These are phyloP conservation scores for Amphiprion clarkii DNA, from an alignment of 2,797 vertebrate genomes.

Conservation along the genomic window DNA sequence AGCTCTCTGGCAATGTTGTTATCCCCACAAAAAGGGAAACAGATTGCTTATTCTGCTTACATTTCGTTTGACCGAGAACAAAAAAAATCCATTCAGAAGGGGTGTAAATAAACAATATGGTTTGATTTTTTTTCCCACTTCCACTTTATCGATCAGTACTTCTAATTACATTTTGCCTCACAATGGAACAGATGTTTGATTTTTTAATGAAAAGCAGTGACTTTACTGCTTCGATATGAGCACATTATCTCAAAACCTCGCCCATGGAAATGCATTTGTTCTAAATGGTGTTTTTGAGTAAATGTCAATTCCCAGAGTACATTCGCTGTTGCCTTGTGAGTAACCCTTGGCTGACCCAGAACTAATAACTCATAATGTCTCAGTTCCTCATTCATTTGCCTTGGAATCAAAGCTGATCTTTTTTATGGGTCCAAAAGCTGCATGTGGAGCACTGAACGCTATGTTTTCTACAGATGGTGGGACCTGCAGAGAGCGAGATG, in stretches of 20 bases:
- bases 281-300: slow-evolving; percentile 30
- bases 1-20: slow-evolving; percentile 33
- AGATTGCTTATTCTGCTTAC: slow-evolving; percentile 30
- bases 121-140: background rate
- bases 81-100: background rate
- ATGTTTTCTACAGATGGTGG: slow-evolving; percentile 40
- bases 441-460: slow-evolving; percentile 22
- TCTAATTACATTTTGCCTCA: background rate
- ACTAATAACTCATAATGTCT: slow-evolving; percentile 53
- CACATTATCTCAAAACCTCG: slow-evolving; percentile 5
- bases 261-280: slow-evolving; percentile 40
- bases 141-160: background rate
- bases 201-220: background rate
- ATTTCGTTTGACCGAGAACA: slow-evolving; percentile 8
- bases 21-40: slow-evolving; percentile 42
- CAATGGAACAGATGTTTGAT: background rate
- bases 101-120: slow-evolving; percentile 11
- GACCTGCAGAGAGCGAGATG: slow-evolving; percentile 30
- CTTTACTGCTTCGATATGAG: slow-evolving; percentile 1
- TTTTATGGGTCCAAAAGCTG: slow-evolving; percentile 32
- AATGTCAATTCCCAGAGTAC: slow-evolving; percentile 39
- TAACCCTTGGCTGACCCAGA: slow-evolving; percentile 27
- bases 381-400: slow-evolving; percentile 23
- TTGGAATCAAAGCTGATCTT: slow-evolving; percentile 39
- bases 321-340: slow-evolving; percentile 3